Evolutionary conservation across 2,888 invertebrate species (phyloP).

Genomic region (Heteromurus nitidus): DNA sequence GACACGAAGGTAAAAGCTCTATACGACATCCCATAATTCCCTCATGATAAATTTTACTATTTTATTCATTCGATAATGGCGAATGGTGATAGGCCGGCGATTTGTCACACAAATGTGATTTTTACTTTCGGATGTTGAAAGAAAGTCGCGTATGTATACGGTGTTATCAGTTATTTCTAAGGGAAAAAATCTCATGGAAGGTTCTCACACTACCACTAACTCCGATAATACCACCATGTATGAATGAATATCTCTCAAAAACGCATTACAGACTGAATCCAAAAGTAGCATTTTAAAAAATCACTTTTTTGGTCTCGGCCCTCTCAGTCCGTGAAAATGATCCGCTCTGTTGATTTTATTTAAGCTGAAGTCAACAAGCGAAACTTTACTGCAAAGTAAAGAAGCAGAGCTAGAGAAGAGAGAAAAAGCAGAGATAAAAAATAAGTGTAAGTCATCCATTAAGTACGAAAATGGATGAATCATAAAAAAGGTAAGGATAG

Average conservation of each 20-base stretch:
- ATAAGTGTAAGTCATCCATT: slow-evolving; percentile 29
- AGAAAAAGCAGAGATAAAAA: neutral
- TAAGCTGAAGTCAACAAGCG: slow-evolving; percentile 18
- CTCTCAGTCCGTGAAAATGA: slow-evolving; percentile 43
- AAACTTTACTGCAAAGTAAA: slow-evolving; percentile 5
- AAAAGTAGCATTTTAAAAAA: neutral
- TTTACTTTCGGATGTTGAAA: slow-evolving; percentile 17
- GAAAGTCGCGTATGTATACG: neutral
- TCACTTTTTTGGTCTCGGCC: slow-evolving; percentile 36
- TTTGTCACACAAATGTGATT: neutral
- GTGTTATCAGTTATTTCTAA: too few relatives aligned
- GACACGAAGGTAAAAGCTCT: too few relatives aligned
- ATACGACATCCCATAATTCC: slow-evolving; percentile 6
- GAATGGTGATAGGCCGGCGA: neutral
- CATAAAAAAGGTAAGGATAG: slow-evolving; percentile 21
- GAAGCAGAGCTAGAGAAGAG: neutral
- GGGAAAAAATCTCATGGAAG: neutral
- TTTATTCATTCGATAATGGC: neutral
- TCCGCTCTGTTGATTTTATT: slow-evolving; percentile 56
- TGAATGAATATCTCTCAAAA: too few relatives aligned
- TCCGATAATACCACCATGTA: too few relatives aligned
- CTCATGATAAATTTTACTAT: slow-evolving; percentile 3
- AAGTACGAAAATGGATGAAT: slow-evolving; percentile 27
- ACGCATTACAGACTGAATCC: too few relatives aligned
- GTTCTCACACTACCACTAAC: neutral